These are phyloP conservation scores for Hipposideros larvatus DNA, from an alignment of 2,797 vertebrate species.

Conservation along the genomic window DNA sequence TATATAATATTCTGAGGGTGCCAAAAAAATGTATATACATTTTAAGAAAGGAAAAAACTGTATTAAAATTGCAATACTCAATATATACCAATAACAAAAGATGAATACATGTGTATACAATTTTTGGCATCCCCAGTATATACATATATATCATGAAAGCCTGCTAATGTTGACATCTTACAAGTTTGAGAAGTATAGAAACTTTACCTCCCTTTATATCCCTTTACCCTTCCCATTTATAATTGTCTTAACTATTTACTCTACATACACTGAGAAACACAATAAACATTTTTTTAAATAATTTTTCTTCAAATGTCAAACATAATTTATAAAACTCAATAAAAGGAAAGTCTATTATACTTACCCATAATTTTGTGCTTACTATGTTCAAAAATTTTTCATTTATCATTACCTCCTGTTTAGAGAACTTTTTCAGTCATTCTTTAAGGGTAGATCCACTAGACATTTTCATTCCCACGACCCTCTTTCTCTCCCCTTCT, in stretches of 20 bases:
- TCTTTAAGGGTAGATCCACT: neutral
- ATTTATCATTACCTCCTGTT: neutral
- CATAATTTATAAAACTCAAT: neutral
- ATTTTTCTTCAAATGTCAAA: neutral
- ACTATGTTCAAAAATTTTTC: neutral
- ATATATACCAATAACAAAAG: no score
- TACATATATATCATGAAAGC: neutral
- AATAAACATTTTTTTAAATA: neutral
- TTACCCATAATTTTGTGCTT: neutral
- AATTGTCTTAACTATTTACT: neutral
- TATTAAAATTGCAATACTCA: no score
- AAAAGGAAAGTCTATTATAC: neutral
- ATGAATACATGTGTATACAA: no score
- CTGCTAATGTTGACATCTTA: neutral
- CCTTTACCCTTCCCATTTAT: neutral
- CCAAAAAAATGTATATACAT: no score
- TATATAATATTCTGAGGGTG: neutral
- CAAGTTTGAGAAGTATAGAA: neutral
- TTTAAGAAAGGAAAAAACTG: no score
- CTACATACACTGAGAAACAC: neutral
- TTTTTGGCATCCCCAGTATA: no score
- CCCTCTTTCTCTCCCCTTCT: neutral
- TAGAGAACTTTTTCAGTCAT: neutral
- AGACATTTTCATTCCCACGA: neutral
- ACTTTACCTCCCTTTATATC: neutral